Evolutionary conservation across 2,888 invertebrate species (phyloP).

Genomic region (Dasypolia templi): DNA sequence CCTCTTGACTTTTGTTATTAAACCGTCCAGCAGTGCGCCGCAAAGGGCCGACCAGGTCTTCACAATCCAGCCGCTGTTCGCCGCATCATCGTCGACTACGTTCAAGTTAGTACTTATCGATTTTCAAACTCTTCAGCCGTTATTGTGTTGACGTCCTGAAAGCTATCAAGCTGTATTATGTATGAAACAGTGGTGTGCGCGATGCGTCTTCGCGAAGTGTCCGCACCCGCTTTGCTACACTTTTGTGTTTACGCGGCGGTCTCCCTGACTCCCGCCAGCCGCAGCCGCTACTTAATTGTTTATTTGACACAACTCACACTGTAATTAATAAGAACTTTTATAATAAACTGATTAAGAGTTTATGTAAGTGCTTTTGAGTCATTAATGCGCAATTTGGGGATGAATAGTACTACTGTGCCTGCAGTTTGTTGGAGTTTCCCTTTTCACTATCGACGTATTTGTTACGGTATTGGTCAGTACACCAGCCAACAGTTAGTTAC

Average conservation of each 20-base stretch:
- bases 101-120: conserved; percentile 64
- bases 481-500: neutral
- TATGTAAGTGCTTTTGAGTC: neutral
- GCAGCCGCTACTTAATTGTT: conserved; percentile 2
- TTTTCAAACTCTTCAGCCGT: conserved; percentile 29
- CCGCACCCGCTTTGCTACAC: conserved; percentile 27
- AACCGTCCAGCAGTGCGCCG: conserved; percentile 29
- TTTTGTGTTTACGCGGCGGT: conserved; percentile 57
- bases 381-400: neutral
- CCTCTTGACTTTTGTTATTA: conserved; percentile 15
- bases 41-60: conserved; percentile 7
- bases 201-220: neutral
- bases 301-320: neutral
- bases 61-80: conserved; percentile 4
- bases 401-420: neutral
- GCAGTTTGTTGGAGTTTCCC: neutral
- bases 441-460: neutral
- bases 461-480: neutral
- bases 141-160: conserved; percentile 24
- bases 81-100: conserved; percentile 21
- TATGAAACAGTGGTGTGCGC: neutral
- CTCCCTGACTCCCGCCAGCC: conserved; percentile 49
- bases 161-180: conserved; percentile 23
- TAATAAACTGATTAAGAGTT: conserved; percentile 3
- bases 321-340: neutral